A percentile compares a stretch with the other conserved stretches of the same genome.
These are phyloP conservation scores for Sturnus vulgaris DNA, from an alignment of 2,113 vertebrate species.

Conservation along the genomic window DNA sequence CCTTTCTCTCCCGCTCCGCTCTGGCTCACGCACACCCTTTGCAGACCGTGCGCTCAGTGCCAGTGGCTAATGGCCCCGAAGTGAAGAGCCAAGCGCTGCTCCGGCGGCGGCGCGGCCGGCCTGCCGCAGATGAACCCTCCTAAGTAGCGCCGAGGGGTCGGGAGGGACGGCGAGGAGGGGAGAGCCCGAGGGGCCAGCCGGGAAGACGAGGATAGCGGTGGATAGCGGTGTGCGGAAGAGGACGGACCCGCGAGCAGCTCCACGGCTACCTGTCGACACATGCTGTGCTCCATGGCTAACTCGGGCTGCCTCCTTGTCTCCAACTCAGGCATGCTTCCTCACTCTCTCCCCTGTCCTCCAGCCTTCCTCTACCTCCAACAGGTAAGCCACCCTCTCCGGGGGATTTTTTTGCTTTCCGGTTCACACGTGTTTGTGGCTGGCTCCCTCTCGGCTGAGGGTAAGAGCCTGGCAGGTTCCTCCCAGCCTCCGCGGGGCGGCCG, in stretches of 20 bases:
- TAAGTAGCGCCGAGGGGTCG: constrained; percentile 70
- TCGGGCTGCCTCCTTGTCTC: constrained; percentile 94
- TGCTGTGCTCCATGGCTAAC: constrained; percentile 97
- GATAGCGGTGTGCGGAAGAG: constrained; percentile 58
- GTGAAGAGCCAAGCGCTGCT: constrained; percentile 72
- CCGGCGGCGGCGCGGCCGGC: constrained; percentile 55
- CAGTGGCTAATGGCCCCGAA: constrained; percentile 83
- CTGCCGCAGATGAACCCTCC: constrained; percentile 60
- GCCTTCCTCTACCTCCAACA: constrained; percentile 96
- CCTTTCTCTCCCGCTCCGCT: constrained; percentile 68
- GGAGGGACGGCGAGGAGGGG: constrained; percentile 68
- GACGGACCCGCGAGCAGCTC: constrained; percentile 66
- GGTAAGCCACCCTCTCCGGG: constrained; percentile 80
- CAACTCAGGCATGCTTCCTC: constrained; percentile 91
- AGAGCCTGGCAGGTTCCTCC: not conserved
- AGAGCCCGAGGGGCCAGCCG: constrained; percentile 46
- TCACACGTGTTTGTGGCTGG: constrained; percentile 66
- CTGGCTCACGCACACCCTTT: constrained; percentile 71
- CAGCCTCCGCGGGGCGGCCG: not conserved
- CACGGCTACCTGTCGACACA: constrained; percentile 80
- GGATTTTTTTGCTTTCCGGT: constrained; percentile 40
- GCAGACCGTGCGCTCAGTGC: constrained; percentile 75
- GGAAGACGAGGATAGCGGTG: constrained; percentile 53
- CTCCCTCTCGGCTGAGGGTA: not conserved
- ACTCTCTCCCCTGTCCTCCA: constrained; percentile 88